A percentile compares a stretch with the other conserved stretches of the same genome.
Conservation (phyloP, 2,113 vertebrate species). For the Myrmecobius fasciatus region DNA sequence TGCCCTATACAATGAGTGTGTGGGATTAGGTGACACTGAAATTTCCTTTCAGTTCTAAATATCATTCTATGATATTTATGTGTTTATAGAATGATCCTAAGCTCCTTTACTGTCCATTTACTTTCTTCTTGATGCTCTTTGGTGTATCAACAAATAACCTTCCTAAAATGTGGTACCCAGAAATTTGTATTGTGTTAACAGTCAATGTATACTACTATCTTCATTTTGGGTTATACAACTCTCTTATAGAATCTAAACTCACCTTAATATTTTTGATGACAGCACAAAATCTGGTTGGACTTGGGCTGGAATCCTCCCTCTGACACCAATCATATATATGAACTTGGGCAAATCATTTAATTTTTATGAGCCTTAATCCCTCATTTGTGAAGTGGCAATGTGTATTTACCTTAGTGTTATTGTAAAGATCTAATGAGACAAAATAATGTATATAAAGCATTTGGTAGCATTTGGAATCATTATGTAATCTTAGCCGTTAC, state of each 20-base stretch:
- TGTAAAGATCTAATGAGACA: slow-evolving; percentile 34
- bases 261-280: neutral
- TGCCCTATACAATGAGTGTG: neutral
- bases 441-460: neutral
- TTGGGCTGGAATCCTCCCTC: neutral
- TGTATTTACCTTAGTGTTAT: neutral
- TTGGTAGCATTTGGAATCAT: neutral
- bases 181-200: neutral
- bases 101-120: neutral
- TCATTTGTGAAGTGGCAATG: neutral
- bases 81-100: neutral
- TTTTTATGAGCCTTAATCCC: neutral
- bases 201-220: neutral
- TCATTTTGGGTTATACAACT: neutral
- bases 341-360: neutral
- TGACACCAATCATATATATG: neutral
- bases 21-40: neutral
- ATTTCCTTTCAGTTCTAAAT: neutral
- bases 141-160: neutral
- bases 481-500: neutral
- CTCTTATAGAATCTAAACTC: neutral
- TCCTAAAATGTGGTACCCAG: neutral
- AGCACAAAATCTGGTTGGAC: neutral
- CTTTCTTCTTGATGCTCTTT: neutral
- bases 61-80: neutral